Evolutionary conservation across 2,797 vertebrate species (phyloP), one percentile per base, ranked within the genome.

Genomic region (Takifugu ocellatus): DNA sequence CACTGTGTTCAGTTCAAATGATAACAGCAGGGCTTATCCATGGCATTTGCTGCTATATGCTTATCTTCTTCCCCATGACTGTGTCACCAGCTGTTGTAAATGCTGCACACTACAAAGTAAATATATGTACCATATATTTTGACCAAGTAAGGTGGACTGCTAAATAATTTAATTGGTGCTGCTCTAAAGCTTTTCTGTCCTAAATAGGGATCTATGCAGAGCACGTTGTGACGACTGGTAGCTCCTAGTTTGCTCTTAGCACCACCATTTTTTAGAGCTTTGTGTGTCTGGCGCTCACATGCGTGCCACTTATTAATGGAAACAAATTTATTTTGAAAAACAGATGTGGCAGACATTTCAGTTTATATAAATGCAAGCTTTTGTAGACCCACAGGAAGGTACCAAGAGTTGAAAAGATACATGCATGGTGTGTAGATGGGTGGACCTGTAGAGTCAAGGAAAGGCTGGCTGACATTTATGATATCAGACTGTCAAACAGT

Each of bases 11-110:
- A 33, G 31, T 10, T 33, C 31, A 33, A 10, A 77, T 68, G 1
- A 56, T 21, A 21, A 14, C 33, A 49, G 45, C 27, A 43, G 61
- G 16, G 65, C 24, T 58, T 51, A 66, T 87, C 84, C 79, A 44
- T 88, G 31, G 31, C 31, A 33, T 10, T 33, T 7, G 31, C 81
- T 86, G 74, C 76, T 70, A 63, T 12, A 39, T 61, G 80, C 77
- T 84, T 85, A 83, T 87, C 85, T 54, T 70, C 26, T 49, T 73
- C 79, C 51, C 63, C 75, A 73, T 76, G 78, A 75, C 77, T 77
- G 63, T 64, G 70, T 79, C 78, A 78, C 82, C 83, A 86, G 81
- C 83, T 84, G 87, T 70, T 82, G 79, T 85, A 75, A 82, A 83
- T 21, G 21, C 83, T 55, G 69, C 51, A 56, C 84, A 83, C 73